Evolutionary conservation across 2,113 vertebrate genomes (phyloP).

Genomic region (Rhinogobius similis): DNA sequence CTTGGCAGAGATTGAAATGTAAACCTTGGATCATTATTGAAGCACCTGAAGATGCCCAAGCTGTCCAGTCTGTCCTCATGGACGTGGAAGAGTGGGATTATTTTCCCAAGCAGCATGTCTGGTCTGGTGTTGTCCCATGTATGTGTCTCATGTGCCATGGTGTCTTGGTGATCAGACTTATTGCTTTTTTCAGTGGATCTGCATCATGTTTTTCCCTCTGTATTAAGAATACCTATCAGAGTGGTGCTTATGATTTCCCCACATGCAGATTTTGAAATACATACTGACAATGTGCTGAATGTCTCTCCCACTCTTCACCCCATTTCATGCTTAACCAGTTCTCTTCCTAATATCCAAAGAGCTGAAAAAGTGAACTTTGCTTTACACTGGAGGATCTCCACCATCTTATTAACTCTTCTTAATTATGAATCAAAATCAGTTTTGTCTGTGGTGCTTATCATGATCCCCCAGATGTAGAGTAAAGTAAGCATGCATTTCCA

Average conservation of each 20-base stretch:
- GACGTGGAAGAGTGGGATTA: slow-evolving; percentile 36
- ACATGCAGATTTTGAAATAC: background rate
- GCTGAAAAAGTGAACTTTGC: no score
- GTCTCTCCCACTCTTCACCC: no score
- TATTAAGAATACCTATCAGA: background rate
- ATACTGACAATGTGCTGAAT: no score
- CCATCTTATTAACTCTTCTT: no score
- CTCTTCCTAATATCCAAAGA: no score
- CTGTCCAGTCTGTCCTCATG: slow-evolving; percentile 1
- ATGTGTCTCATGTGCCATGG: background rate
- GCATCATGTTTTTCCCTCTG: background rate
- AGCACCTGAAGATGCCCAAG: slow-evolving; percentile 24
- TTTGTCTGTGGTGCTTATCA: no score
- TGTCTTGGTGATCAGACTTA: background rate
- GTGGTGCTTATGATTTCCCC: background rate
- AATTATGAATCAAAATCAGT: no score
- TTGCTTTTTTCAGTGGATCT: background rate
- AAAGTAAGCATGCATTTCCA: no score
- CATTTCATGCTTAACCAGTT: no score
- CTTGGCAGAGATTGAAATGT: slow-evolving; percentile 13
- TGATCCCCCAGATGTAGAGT: no score
- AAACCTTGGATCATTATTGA: slow-evolving; percentile 14
- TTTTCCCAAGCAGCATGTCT: slow-evolving; percentile 26
- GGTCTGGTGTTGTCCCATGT: background rate
- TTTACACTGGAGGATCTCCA: no score